Evolutionary conservation across 2,888 invertebrate species (phyloP), one percentile per base, ranked within the genome.

Genomic region (Suillia variegata): DNA sequence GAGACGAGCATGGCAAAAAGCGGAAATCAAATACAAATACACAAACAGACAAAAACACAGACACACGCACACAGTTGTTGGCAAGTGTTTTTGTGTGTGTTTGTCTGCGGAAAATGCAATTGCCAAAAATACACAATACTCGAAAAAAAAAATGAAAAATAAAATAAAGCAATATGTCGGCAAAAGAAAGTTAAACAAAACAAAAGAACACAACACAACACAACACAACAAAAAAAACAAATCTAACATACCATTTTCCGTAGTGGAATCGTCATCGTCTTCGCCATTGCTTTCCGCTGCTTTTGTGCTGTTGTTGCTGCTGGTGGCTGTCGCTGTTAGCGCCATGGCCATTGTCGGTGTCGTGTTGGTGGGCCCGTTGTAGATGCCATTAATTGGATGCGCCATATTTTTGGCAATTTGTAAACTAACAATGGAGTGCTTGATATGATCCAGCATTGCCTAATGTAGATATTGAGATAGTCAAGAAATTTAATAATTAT

Each of bases 371-470:
- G 89, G 89, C 62, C 89, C 89, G 75, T 89, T 91, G 81, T 93
- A 94, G 72, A 94, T 88, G 59, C 94, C 94, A 81, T 94, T 94
- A 12, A 94, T 90, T 61, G 95, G 94, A 84, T 94, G 92, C 33
- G 93, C 93, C 71, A 94, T 94, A 83, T 94, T 94, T 92, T 98
- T 98, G 71, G 97, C 95, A 81, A 98, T 97, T 88, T 98, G 98
- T 71, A 98, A 87, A 77, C 96, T 89, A 67, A 98, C 96, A 84
- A 98, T 98, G 75, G 97, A 94, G 87, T 98, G 98, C 85, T 98
- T 98, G 69, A 98, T 93, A 74, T 96, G 93, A 84, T 98, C 97
- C 82, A 98, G 87, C 91, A 98, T 94, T 64, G 88, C 89, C 91
- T 95, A 85, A 63, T n/a, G n/a, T n/a, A n/a, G n/a, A n/a, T n/a